Evolutionary conservation across 92 coral and sea anemone species (phyloP), one percentile per base, ranked within the genome.

Genomic region (Ricordea florida): DNA sequence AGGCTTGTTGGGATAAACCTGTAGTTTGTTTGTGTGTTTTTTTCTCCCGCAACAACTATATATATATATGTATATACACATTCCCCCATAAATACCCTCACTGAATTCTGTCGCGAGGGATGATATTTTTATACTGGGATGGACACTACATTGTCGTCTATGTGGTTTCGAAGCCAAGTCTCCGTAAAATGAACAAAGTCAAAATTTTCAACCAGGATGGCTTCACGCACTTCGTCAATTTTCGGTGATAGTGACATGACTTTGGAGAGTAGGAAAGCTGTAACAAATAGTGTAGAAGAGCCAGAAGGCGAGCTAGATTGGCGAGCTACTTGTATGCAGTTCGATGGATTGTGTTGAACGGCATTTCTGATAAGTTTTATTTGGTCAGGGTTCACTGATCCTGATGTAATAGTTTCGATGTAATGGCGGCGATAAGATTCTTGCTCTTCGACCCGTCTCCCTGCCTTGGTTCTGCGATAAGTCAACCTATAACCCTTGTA

Each of bases 121-220:
- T 66, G 53, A 86, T 58, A 62, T 86, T 80, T 66, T 80, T n/a
- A 86, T 11, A 78, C 91, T 3, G 69, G 40, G 21, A 86, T 45
- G 10, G 77, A 41, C 37, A 86, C 91, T 46, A 58, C 48, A 62
- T 74, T 80, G 52, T 85, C 62, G 40, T 70, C 78, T 46, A 79
- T 80, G 72, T 79, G 86, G 32, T 53, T 72, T 62, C 80, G 69
- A 27, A 87, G 92, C 92, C 92, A 87, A 16, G 87, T 61, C 66
- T 86, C 92, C 6, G 83, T 74, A 25, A 75, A 51, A 31, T 80
- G 74, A 41, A 74, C 84, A 34, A 74, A 52, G 82, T 81, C 84
- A 18, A 74, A 57, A 74, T 81, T 81, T 81, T 69, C 83, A 87
- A 81, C 33, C 20, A 29, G 44, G 37, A 68, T 46, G 57, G 72